phyloP scores from a whole-genome alignment of 30 jellyfish, hydroid and myxozoan genomes.

The Calvadosia cruxmelitensis region DNA sequence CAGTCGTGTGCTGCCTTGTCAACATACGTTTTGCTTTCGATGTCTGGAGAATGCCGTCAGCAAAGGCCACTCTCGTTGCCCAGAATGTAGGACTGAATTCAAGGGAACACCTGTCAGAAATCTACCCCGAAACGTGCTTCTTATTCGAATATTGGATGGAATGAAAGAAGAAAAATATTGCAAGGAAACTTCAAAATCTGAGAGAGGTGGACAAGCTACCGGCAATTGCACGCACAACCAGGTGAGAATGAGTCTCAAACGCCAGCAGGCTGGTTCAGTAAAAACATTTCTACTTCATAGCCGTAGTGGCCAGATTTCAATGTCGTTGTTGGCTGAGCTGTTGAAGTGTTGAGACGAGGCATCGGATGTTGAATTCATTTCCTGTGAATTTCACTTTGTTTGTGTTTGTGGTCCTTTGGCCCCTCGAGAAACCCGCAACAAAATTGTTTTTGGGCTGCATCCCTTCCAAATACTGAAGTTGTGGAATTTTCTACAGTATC shows the following conservation, averaged over 20 bases:
- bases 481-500: too few relatives aligned
- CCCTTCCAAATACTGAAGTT: too few relatives aligned
- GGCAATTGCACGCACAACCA: background rate
- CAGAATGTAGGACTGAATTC: slow-evolving; percentile 66
- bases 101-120: slow-evolving; percentile 32
- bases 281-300: background rate
- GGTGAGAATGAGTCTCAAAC: slow-evolving; percentile 53
- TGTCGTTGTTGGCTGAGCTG: background rate
- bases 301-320: background rate
- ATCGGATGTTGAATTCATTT: background rate
- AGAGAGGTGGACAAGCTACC: background rate
- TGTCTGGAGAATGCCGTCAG: slow-evolving; percentile 41
- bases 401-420: background rate
- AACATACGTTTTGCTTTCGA: slow-evolving; percentile 65
- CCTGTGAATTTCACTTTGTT: background rate
- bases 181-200: background rate
- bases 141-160: slow-evolving; percentile 48
- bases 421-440: too few relatives aligned
- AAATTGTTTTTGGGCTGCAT: too few relatives aligned
- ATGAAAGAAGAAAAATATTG: slow-evolving; percentile 3
- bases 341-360: background rate
- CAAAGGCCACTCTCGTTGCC: slow-evolving; percentile 75
- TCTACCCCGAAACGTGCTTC: slow-evolving; percentile 58
- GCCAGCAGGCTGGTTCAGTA: background rate
- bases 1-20: slow-evolving; percentile 84